Evolutionary conservation across 2,797 vertebrate species (phyloP).

Genomic region (Sebastes vulpes): DNA sequence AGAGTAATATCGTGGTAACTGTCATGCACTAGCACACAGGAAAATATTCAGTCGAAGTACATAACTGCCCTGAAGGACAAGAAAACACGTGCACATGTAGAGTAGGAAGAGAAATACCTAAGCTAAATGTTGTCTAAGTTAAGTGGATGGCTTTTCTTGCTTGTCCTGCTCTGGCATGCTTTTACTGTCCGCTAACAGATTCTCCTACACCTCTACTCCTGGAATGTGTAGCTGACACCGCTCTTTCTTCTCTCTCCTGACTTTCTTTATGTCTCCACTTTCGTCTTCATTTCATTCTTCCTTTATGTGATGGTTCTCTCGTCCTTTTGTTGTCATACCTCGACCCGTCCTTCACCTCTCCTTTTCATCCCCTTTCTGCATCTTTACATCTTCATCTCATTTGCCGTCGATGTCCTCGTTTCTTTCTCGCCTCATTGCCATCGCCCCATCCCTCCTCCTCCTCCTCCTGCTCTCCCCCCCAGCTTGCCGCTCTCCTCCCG

Average conservation of each 20-base stretch:
- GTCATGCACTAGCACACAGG: neutral
- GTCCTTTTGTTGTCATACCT: neutral
- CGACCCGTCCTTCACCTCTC: neutral
- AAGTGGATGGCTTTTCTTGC: conserved; percentile 30
- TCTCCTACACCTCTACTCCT: neutral
- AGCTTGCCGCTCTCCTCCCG: conserved; percentile 92
- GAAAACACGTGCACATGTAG: neutral
- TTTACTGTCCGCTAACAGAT: conserved; percentile 22
- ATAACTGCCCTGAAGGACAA: neutral
- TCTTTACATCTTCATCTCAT: neutral
- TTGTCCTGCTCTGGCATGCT: conserved; percentile 58
- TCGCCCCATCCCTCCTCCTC: neutral
- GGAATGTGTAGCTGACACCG: conserved; percentile 11
- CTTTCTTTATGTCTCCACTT: neutral
- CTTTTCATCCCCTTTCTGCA: neutral
- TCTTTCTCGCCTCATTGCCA: neutral
- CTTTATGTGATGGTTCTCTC: neutral
- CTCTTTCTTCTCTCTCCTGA: conserved; percentile 9
- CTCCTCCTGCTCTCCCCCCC: neutral
- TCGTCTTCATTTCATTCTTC: neutral
- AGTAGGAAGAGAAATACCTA: neutral
- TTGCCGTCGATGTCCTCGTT: neutral
- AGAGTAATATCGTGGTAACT: neutral
- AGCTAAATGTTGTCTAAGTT: neutral
- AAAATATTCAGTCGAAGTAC: neutral